Conservation (phyloP, 2,888 invertebrate genomes). For the Ryuthela nishihirai region DNA sequence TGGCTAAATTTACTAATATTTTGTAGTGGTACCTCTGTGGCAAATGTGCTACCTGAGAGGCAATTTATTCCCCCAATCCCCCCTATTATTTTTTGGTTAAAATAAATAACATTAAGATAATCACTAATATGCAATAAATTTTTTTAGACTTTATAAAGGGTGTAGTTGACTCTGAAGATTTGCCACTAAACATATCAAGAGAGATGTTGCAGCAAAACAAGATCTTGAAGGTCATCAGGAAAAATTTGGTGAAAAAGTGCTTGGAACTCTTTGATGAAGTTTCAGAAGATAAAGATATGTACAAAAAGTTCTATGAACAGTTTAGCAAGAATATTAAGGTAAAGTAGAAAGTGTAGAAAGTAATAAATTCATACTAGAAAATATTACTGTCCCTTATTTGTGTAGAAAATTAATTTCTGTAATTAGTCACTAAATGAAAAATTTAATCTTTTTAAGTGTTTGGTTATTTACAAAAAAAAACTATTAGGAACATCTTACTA, state of each 20-base stretch:
- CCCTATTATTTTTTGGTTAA: no score
- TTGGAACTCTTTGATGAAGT: conserved; percentile 94
- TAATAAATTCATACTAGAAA: no score
- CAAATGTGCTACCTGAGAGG: no score
- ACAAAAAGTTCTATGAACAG: conserved; percentile 98
- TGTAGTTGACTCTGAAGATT: conserved; percentile 98
- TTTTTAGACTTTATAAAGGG: conserved; percentile 75
- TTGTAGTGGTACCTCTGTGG: no score
- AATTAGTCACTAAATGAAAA: background rate
- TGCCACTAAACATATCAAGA: conserved; percentile 97
- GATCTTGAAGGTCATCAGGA: conserved; percentile 96
- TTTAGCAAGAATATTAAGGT: conserved; percentile 93
- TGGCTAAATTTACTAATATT: no score
- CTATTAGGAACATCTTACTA: no score
- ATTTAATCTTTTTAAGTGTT: background rate
- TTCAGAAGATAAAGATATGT: conserved; percentile 93
- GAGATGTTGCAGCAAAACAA: conserved; percentile 99
- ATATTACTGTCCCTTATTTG: background rate
- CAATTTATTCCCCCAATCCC: no score
- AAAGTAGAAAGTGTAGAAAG: conserved; percentile 14
- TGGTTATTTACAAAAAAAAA: background rate
- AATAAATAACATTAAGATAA: no score
- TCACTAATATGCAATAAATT: no score
- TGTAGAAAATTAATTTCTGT: background rate
- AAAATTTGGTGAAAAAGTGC: conserved; percentile 98